Evolutionary conservation across 2,113 vertebrate species (phyloP).

Genomic region (Clarias batrachus): DNA sequence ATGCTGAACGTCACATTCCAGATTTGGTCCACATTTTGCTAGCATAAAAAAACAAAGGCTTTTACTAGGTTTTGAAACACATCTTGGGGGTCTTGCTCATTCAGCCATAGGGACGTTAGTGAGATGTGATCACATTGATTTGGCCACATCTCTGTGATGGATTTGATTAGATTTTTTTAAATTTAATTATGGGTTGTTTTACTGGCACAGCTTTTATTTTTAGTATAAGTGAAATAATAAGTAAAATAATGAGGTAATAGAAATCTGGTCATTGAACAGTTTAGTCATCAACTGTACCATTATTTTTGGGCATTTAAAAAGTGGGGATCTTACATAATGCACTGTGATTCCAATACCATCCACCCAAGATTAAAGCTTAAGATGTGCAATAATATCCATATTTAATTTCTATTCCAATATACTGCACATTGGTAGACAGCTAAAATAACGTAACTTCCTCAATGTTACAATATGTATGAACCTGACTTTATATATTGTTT

Average conservation of each 20-base stretch:
- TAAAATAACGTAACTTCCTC: neutral
- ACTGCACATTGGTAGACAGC: neutral
- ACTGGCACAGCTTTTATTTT: too few relatives aligned
- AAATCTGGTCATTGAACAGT: neutral
- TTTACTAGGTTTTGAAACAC: too few relatives aligned
- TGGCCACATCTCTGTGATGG: too few relatives aligned
- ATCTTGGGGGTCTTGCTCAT: too few relatives aligned
- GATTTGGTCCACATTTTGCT: neutral
- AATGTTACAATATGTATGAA: neutral
- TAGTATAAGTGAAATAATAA: too few relatives aligned
- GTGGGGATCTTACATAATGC: neutral
- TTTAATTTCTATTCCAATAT: neutral
- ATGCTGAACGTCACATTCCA: neutral
- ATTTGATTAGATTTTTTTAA: too few relatives aligned
- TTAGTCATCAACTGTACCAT: neutral
- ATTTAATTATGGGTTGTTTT: too few relatives aligned
- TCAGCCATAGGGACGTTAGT: too few relatives aligned
- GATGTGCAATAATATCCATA: neutral
- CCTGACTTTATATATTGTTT: neutral
- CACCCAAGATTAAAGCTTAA: neutral
- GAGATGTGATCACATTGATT: too few relatives aligned
- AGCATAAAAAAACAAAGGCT: too few relatives aligned
- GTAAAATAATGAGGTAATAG: neutral
- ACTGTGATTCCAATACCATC: neutral
- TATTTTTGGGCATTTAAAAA: neutral